phyloP scores from a whole-genome alignment of 1,140 invertebrate genomes.

The Heterodera schachtii region DNA sequence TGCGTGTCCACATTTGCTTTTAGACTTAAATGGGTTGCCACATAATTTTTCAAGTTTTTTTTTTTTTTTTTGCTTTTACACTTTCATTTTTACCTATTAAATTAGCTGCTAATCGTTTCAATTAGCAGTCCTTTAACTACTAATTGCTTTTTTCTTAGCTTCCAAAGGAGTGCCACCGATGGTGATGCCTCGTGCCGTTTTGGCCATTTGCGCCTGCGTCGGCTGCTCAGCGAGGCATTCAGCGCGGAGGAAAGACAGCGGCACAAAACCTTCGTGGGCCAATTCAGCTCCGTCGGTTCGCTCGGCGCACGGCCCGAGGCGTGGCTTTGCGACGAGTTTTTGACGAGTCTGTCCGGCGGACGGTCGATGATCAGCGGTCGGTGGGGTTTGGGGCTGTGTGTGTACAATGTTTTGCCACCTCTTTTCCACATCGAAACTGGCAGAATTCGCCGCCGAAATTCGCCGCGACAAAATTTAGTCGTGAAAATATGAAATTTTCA shows the following conservation, averaged over 20 bases:
- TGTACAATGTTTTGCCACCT: not conserved
- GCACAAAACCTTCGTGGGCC: conserved; percentile 25
- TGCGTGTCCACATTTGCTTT: too few species aligned
- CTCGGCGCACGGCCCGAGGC: conserved; percentile 28
- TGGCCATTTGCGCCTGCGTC: conserved; percentile 36
- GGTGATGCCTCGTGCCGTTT: conserved; percentile 1
- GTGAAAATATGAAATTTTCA: too few species aligned
- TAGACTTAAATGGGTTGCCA: too few species aligned
- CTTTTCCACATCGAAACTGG: too few species aligned
- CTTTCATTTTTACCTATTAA: too few species aligned
- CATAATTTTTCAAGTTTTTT: too few species aligned
- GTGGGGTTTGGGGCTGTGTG: not conserved
- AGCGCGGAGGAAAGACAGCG: conserved; percentile 15
- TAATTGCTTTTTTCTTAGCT: not conserved
- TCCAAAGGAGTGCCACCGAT: not conserved
- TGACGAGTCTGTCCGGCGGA: conserved; percentile 33
- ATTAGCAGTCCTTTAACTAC: not conserved
- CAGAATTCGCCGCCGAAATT: not conserved
- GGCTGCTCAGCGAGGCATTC: conserved; percentile 27
- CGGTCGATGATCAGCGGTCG: conserved; percentile 17
- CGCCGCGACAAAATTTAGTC: too few species aligned
- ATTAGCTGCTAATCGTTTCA: not conserved
- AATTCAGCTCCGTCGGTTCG: conserved; percentile 42
- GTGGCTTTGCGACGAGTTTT: conserved; percentile 40
- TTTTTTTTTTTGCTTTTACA: too few species aligned